These are phyloP conservation scores for Knipowitschia caucasica DNA, from an alignment of 2,797 vertebrate species.

Conservation along the genomic window DNA sequence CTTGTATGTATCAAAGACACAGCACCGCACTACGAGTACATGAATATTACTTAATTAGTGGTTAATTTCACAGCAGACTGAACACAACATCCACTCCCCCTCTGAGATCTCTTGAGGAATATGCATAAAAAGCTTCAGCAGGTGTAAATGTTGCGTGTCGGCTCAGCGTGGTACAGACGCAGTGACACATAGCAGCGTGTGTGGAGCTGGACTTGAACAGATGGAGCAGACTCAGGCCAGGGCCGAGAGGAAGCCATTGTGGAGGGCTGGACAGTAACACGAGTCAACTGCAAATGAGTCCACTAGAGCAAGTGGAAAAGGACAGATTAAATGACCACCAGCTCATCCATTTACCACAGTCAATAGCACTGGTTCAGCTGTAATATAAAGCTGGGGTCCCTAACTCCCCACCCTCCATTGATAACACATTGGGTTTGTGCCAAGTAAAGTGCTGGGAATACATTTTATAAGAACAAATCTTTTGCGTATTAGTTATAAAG, in stretches of 20 bases:
- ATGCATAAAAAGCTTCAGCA: background rate
- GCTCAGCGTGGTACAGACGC: constrained; percentile 40
- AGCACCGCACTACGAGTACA: background rate
- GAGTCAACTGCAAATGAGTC: constrained; percentile 33
- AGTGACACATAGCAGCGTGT: constrained; percentile 26
- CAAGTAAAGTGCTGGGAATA: too few species aligned
- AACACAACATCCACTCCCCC: background rate
- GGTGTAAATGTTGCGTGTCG: background rate
- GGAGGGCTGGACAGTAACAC: constrained; percentile 32
- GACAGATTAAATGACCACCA: background rate
- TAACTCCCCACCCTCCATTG: too few species aligned
- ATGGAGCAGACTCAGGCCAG: constrained; percentile 61
- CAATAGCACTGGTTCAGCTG: background rate
- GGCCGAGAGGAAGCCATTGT: constrained; percentile 32
- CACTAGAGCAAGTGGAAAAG: background rate
- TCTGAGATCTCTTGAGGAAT: background rate
- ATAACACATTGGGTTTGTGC: too few species aligned
- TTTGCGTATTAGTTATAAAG: too few species aligned
- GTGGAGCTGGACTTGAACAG: constrained; percentile 56
- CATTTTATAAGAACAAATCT: too few species aligned
- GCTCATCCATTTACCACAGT: background rate
- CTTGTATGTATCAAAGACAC: constrained; percentile 82
- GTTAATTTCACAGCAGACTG: background rate
- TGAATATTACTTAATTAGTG: too few species aligned
- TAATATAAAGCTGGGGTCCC: background rate